phyloP scores from a whole-genome alignment of 2,888 invertebrate species.

The Cheilosia soror region DNA sequence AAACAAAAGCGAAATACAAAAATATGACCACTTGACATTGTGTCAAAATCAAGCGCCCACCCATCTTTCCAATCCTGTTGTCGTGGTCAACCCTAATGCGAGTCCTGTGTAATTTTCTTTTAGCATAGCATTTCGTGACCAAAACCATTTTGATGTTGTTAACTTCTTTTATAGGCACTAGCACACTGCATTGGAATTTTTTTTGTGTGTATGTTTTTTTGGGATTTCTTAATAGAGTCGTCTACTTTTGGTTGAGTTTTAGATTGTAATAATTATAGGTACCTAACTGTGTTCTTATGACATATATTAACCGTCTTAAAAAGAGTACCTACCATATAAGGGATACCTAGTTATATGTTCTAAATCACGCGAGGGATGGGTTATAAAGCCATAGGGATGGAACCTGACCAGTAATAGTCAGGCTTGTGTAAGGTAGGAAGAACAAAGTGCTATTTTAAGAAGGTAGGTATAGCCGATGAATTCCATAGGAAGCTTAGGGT shows the following conservation, averaged over 20 bases:
- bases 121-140: constrained; percentile 40
- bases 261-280: not conserved
- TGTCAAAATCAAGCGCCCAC: constrained; percentile 49
- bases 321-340: too few relatives aligned
- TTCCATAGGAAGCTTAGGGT: too few relatives aligned
- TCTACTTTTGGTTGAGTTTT: constrained; percentile 13
- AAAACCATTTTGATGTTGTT: constrained; percentile 36
- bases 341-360: too few relatives aligned
- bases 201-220: not conserved
- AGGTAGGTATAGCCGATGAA: too few relatives aligned
- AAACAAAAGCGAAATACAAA: constrained; percentile 15
- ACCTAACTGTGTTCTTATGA: not conserved
- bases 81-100: constrained; percentile 47
- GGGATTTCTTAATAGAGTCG: not conserved
- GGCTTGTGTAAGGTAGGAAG: too few relatives aligned
- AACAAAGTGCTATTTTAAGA: too few relatives aligned
- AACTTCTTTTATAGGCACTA: constrained; percentile 3
- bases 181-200: constrained; percentile 36
- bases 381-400: too few relatives aligned
- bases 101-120: constrained; percentile 48
- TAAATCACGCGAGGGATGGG: too few relatives aligned
- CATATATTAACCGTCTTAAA: not conserved
- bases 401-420: too few relatives aligned
- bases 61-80: not conserved
- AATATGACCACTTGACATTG: constrained; percentile 54